phyloP scores from a whole-genome alignment of 1,140 invertebrate genomes.

The Temnothorax longispinosus region DNA sequence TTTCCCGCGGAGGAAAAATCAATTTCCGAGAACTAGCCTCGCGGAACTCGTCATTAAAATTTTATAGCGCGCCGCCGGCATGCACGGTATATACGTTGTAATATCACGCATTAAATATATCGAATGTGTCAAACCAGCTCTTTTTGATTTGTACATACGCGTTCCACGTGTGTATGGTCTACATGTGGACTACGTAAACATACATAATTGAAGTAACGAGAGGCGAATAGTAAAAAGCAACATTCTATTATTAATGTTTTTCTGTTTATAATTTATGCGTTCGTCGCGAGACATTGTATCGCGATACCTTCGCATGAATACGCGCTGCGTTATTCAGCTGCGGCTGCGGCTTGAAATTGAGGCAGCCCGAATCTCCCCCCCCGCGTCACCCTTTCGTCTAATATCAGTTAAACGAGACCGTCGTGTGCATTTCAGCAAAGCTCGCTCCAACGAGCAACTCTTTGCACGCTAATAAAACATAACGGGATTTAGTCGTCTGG shows the following conservation, averaged over 20 bases:
- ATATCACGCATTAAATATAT: constrained; percentile 39
- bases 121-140: constrained; percentile 13
- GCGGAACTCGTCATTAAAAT: constrained; percentile 25
- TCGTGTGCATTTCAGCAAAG: constrained; percentile 41
- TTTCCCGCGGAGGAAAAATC: constrained; percentile 33
- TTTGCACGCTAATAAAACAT: constrained; percentile 48
- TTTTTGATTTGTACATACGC: constrained; percentile 24
- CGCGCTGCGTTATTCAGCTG: not conserved
- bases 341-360: not conserved
- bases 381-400: constrained; percentile 21
- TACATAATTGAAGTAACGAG: not conserved
- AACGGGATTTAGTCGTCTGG: not conserved
- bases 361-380: too few relatives aligned
- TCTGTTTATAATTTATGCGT: not conserved
- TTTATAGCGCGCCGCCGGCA: not conserved
- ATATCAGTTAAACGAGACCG: constrained; percentile 27
- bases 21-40: constrained; percentile 18
- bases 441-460: constrained; percentile 5
- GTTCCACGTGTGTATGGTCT: not conserved
- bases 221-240: constrained; percentile 7
- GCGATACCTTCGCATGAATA: not conserved
- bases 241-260: not conserved
- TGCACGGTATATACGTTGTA: not conserved
- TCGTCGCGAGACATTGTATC: not conserved
- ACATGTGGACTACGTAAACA: not conserved